Evolutionary conservation across 2,113 vertebrate species (phyloP).

Genomic region (Hipposideros armiger): DNA sequence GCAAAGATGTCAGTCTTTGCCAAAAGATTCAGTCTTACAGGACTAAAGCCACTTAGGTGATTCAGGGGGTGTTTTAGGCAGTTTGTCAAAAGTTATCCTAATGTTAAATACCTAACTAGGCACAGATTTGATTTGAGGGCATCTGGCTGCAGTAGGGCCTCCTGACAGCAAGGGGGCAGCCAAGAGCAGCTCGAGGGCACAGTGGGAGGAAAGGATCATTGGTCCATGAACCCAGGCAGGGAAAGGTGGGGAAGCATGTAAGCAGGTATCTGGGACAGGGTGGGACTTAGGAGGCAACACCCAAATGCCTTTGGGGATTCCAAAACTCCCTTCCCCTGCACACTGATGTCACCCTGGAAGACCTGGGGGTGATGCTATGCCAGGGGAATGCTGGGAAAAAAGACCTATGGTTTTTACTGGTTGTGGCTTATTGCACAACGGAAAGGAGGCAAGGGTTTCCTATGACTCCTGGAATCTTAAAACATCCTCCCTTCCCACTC

Average conservation of each 20-base stretch:
- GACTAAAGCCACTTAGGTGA: neutral
- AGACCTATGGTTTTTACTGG: neutral
- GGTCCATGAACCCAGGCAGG: neutral
- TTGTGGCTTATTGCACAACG: neutral
- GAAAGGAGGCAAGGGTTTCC: neutral
- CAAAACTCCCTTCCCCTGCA: neutral
- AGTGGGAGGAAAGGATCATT: neutral
- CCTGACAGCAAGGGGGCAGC: constrained; percentile 15
- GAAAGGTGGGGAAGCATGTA: neutral
- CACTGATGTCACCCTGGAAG: neutral
- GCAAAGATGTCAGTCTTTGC: neutral
- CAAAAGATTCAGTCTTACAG: neutral
- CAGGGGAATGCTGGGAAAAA: neutral
- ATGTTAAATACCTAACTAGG: neutral
- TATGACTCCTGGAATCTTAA: neutral
- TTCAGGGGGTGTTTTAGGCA: neutral
- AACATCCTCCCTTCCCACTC: neutral
- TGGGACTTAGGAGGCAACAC: neutral
- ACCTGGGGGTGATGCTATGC: neutral
- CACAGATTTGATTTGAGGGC: neutral
- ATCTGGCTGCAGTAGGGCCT: neutral
- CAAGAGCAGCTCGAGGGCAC: neutral
- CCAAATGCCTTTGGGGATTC: neutral
- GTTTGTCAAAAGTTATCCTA: neutral
- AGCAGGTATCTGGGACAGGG: neutral